A percentile compares a stretch with the other conserved stretches of the same genome.
Conservation (phyloP, 2,113 vertebrate species). For the Corapipo altera region DNA sequence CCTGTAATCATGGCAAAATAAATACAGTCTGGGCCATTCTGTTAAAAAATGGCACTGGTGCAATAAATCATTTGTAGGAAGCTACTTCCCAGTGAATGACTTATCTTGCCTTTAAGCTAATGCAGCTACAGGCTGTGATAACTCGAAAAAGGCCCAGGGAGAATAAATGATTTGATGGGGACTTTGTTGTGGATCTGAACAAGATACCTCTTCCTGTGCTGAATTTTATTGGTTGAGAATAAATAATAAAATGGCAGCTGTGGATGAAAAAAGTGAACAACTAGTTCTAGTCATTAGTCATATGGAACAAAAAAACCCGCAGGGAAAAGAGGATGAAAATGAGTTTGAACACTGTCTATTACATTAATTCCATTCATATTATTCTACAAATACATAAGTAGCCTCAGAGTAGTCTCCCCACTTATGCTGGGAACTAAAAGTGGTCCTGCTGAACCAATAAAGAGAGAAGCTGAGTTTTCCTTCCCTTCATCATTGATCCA, state of each 20-base stretch:
- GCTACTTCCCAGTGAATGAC: not conserved
- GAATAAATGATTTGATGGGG: not conserved
- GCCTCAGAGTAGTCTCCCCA: not conserved
- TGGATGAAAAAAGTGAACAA: not conserved
- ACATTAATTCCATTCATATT: not conserved
- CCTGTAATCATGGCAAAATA: not conserved
- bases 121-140: not conserved
- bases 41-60: not conserved
- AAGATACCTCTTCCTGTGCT: not conserved
- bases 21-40: not conserved
- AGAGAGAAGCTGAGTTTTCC: not conserved
- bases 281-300: not conserved
- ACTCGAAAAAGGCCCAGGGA: not conserved
- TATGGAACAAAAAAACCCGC: not conserved
- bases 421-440: not conserved
- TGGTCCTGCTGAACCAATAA: not conserved
- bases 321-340: not conserved
- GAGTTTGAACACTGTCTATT: not conserved
- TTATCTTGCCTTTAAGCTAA: not conserved
- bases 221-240: not conserved
- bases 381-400: not conserved
- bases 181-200: not conserved
- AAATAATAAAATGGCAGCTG: not conserved
- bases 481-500: not conserved
- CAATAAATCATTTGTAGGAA: not conserved